Conservation (phyloP, 2,888 invertebrate species). For the Rhamnusium bicolor region DNA sequence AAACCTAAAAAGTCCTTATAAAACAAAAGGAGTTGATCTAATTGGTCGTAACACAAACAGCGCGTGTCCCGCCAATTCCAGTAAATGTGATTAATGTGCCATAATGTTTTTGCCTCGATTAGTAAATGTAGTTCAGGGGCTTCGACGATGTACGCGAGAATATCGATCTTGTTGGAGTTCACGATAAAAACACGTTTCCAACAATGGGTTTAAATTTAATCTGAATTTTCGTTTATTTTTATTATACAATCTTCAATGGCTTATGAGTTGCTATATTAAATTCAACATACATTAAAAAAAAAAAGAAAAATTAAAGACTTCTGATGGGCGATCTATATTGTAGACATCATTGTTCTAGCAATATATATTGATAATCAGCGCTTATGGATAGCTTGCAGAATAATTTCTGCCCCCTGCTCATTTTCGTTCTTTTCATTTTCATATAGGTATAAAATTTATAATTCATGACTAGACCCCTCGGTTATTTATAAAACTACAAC, state of each 20-base stretch:
- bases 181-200: background rate
- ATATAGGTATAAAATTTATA: no score
- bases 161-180: slow-evolving; percentile 38
- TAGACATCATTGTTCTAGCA: no score
- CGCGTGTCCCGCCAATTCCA: slow-evolving; percentile 28
- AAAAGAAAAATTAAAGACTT: no score
- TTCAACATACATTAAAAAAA: background rate
- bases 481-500: no score
- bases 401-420: no score
- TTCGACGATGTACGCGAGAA: slow-evolving; percentile 36
- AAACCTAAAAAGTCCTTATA: slow-evolving; percentile 23
- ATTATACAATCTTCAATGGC: background rate
- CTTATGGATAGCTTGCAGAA: no score
- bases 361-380: no score
- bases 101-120: slow-evolving; percentile 53
- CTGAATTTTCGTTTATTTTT: background rate
- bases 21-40: slow-evolving; percentile 26
- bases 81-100: slow-evolving; percentile 47
- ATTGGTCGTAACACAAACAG: slow-evolving; percentile 29
- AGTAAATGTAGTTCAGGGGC: slow-evolving; percentile 50
- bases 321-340: no score
- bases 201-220: background rate
- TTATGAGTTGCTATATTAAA: background rate
- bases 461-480: no score
- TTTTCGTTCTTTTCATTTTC: no score